These are phyloP conservation scores for Olivierus martensii DNA, from an alignment of 1,140 invertebrate species.

Conservation along the genomic window DNA sequence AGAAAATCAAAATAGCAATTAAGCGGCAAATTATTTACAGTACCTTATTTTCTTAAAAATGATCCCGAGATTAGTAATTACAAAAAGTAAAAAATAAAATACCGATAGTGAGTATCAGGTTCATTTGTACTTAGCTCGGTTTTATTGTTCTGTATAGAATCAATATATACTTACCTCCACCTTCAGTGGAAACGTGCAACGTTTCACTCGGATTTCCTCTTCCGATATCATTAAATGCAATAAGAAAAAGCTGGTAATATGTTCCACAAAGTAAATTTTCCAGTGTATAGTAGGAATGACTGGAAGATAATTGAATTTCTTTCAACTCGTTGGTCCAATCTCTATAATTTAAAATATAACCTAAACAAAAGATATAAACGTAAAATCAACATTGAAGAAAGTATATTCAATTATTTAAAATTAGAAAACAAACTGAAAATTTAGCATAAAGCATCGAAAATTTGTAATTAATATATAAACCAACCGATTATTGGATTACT, in stretches of 20 bases:
- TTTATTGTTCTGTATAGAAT: too few species aligned
- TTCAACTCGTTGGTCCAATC: slow-evolving; percentile 43
- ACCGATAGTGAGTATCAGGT: too few species aligned
- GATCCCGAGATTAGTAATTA: too few species aligned
- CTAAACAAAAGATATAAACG: slow-evolving; percentile 14
- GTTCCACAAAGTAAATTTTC: slow-evolving; percentile 57
- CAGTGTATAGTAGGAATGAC: slow-evolving; percentile 51
- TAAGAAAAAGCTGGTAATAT: slow-evolving; percentile 38
- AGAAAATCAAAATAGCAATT: too few species aligned
- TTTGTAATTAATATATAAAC: neutral
- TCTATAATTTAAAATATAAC: slow-evolving; percentile 32
- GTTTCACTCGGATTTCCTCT: slow-evolving; percentile 28
- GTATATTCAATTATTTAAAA: too few species aligned
- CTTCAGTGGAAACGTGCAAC: slow-evolving; percentile 30
- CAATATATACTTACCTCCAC: slow-evolving; percentile 25
- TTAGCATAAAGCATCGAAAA: neutral
- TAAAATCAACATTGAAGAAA: too few species aligned
- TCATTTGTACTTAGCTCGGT: too few species aligned
- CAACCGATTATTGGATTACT: neutral
- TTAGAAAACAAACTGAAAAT: neutral
- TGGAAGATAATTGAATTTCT: slow-evolving; percentile 45
- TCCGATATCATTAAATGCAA: slow-evolving; percentile 32
- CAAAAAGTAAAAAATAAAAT: too few species aligned
- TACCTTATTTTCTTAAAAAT: too few species aligned
- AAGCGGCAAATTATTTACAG: too few species aligned